These are phyloP conservation scores for Pseudorasbora parva DNA, from an alignment of 2,113 vertebrate species.

Conservation along the genomic window DNA sequence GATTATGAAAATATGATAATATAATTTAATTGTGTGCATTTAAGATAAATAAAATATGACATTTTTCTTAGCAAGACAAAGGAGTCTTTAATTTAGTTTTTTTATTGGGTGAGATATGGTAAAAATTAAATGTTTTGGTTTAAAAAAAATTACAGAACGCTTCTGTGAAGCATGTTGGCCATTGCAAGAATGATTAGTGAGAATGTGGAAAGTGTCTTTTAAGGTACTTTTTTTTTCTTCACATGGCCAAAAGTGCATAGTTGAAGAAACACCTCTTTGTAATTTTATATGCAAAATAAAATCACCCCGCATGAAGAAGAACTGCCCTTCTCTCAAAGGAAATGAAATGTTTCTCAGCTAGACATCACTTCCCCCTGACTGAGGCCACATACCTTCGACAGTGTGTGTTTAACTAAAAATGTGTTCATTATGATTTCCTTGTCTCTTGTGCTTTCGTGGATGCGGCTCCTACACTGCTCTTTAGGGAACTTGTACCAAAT, in stretches of 20 bases:
- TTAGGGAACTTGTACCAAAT: slow-evolving; percentile 73
- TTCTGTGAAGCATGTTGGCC: background rate
- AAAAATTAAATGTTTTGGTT: no score
- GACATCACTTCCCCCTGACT: background rate
- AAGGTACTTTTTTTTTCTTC: background rate
- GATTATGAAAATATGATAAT: background rate
- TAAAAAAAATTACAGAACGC: background rate
- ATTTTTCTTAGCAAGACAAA: no score
- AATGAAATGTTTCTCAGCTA: background rate
- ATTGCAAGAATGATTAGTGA: background rate
- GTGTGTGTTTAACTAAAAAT: slow-evolving; percentile 9
- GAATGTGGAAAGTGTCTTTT: background rate
- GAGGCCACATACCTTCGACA: background rate
- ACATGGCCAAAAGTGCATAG: background rate
- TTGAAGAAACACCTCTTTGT: slow-evolving; percentile 12
- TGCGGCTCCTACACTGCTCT: slow-evolving; percentile 62
- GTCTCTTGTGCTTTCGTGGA: slow-evolving; percentile 68
- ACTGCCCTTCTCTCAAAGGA: background rate
- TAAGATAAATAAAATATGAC: background rate
- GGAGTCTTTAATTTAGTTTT: no score
- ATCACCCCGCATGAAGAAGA: slow-evolving; percentile 11
- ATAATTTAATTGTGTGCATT: background rate
- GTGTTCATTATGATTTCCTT: slow-evolving; percentile 64
- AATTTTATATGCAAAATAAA: background rate
- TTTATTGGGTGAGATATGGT: no score